Conservation (phyloP, 2,797 vertebrate genomes). For the Dendrocincla tyrannina region DNA sequence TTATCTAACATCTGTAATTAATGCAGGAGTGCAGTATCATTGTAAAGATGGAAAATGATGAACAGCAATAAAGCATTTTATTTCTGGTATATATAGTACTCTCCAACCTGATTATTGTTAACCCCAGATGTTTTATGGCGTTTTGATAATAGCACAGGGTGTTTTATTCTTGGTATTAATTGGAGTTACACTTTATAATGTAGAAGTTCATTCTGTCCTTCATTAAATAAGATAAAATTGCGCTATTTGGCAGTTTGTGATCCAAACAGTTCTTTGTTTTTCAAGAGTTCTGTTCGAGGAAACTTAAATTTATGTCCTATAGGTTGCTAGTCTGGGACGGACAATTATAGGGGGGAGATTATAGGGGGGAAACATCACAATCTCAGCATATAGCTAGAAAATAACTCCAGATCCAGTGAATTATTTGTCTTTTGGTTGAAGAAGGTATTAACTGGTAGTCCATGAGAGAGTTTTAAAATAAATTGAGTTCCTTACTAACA, state of each 20-base stretch:
- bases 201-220: neutral
- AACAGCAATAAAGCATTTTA: neutral
- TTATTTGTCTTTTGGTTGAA: neutral
- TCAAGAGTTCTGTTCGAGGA: neutral
- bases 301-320: neutral
- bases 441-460: constrained; percentile 14
- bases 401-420: neutral
- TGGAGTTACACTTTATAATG: neutral
- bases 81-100: neutral
- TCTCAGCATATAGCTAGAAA: neutral
- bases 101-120: constrained; percentile 11
- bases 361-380: neutral
- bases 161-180: constrained; percentile 41
- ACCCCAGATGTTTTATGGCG: constrained; percentile 35
- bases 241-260: neutral
- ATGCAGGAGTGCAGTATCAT: neutral
- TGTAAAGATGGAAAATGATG: neutral
- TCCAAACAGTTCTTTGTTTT: neutral
- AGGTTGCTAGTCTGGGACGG: neutral
- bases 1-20: constrained; percentile 37
- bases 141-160: neutral
- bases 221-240: neutral
- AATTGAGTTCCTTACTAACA: constrained; percentile 55
- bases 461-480: constrained; percentile 30
- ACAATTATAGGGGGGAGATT: neutral